Base-by-base conservation (phyloP, 1,140 invertebrate genomes). In the Drosophila orena region DNA sequence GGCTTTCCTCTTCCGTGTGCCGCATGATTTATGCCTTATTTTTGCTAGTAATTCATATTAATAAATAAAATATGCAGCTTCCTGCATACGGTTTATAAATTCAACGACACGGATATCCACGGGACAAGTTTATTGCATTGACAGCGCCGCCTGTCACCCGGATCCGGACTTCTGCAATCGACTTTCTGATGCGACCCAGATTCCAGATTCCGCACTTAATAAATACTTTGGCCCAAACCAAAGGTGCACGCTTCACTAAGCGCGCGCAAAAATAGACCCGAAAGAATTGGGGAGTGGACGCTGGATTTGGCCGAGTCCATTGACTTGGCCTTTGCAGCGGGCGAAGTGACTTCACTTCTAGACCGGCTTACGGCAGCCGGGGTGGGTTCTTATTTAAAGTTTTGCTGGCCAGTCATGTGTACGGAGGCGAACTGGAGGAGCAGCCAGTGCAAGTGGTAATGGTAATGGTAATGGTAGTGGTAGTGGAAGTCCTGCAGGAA, bases 331-430 rank as follows among this genome's bases (percentile, higher is more conserved):
- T 42, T 49, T 58, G 50, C 60, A 64, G 53, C 66, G 43, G 53
- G 53, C 15, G 54, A 17, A 62, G 70, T 47, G 73, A 38, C n/a
- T n/a, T n/a, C n/a, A 49, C 35, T 57, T 47, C 65, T 27, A 30
- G 35, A 17, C n/a, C 44, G 35, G 60, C 64, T 65, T 34, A 52
- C 44, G 44, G 64, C 60, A 60, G 49, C 54, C n/a, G n/a, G n/a
- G n/a, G n/a, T 15, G 61, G 49, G 57, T 47, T 72, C 79, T 81
- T 81, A 86, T 81, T 86, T 88, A 88, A 86, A 86, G 81, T 86
- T 88, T 59, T 50, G 60, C 66, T 78, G 81, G 81, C 66, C 83
- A 86, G 83, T 86, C 81, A 86, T 88, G 81, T 86, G 81, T 60
- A 88, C 49, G 83, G 65, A 86, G 70, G 83, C 83, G 75, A 71